Conservation (phyloP, 2,797 vertebrate species). For the Scolopax rusticola region DNA sequence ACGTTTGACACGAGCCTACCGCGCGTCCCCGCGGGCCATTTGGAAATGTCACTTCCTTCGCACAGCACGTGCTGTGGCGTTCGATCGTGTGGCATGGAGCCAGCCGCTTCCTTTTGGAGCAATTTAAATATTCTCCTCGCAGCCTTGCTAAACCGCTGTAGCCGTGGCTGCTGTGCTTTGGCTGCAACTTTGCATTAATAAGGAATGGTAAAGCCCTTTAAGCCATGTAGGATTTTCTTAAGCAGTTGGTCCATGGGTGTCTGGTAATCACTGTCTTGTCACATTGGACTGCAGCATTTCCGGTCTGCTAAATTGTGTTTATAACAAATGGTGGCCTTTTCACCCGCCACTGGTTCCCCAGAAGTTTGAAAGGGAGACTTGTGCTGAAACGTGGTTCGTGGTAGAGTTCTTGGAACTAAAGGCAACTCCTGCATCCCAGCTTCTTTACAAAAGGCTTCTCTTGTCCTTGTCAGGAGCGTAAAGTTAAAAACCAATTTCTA, state of each 20-base stretch:
- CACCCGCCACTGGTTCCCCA: not conserved
- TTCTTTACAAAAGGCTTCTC: not conserved
- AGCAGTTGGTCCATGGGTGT: not conserved
- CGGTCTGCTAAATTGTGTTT: not conserved
- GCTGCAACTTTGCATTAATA: not conserved
- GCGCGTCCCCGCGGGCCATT: rapidly evolving
- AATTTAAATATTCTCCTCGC: not conserved
- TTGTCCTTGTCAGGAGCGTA: rapidly evolving
- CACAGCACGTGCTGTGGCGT: rapidly evolving
- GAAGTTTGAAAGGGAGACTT: not conserved
- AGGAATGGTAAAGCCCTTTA: not conserved
- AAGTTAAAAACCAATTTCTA: not conserved
- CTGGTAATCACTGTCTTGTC: not conserved
- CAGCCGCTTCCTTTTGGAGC: not conserved
- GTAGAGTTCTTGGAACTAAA: not conserved
- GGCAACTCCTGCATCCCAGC: not conserved
- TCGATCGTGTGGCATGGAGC: rapidly evolving
- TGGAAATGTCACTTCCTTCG: not conserved
- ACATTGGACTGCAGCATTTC: not conserved
- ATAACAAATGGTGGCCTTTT: not conserved
- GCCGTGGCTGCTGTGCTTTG: not conserved
- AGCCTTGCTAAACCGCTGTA: not conserved
- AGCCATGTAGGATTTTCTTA: not conserved
- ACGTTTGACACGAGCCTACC: not conserved
- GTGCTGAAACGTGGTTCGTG: rapidly evolving